Base-by-base conservation (phyloP, 2,113 vertebrate genomes). In the Ictalurus punctatus region DNA sequence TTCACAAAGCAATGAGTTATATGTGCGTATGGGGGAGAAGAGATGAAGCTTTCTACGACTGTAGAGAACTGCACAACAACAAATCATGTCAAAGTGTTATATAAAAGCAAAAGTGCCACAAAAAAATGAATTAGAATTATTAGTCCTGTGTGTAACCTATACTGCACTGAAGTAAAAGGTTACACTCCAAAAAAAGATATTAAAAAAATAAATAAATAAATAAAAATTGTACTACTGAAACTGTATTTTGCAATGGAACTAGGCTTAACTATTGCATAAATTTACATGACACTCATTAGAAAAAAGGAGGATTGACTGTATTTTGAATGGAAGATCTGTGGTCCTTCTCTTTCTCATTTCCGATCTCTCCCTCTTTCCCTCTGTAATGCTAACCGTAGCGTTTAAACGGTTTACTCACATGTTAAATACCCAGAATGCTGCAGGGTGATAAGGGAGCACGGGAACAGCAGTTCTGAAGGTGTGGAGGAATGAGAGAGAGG, bases 381-480 rank as follows among this genome's bases (percentile, higher is more conserved):
- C 44, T 37, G 14, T 61, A 54, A 23, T 71, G 30, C 52, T 73
- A 59, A 61, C 86, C 81, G 82, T 63, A 87, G 73, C 9, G 54
- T 80, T 84, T 85, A 90, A 85, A 90, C 21, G 40, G 71, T 87
- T 90, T 87, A 79, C 67, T 78, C 85, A 78, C 86, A 90, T 81
- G 84, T 63, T 90, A 87, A 84, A 90, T 76, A 84, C 40, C 85
- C 76, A 69, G 25, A 80, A 87, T 87, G 78, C 59, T 13, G 58
- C 59, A 67, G 80, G 69, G 81, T 79, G 86, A 90, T 90, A 84
- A 87, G 80, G 88, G 58, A 87, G 14, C 92, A 44, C 89, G 93
- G 94, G 90, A 93, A 93, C 92, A 93, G 94, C 94, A 93, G 93
- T 92, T 87, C 88, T 80, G 76, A 65, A 93, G 92, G 85, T 89